phyloP scores from a whole-genome alignment of 2,888 invertebrate species.

The Andrena hattorfiana region DNA sequence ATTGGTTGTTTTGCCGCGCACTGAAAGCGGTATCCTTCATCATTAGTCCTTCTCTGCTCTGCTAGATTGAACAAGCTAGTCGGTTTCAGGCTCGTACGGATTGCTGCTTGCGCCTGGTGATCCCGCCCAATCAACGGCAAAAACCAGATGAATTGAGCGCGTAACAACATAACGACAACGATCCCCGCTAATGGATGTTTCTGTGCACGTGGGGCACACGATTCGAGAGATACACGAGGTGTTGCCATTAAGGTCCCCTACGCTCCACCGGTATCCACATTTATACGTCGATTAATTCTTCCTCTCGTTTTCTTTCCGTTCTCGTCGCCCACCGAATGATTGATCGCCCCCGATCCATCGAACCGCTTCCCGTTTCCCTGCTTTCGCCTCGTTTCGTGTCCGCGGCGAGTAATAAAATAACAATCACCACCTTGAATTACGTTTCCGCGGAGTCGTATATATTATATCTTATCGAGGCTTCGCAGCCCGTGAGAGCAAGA shows the following conservation, averaged over 20 bases:
- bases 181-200: conserved; percentile 61
- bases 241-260: conserved; percentile 39
- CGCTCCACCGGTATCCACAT: conserved; percentile 3
- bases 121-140: conserved; percentile 60
- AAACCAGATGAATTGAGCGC: conserved; percentile 67
- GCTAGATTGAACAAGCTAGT: conserved; percentile 46
- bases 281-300: conserved; percentile 28
- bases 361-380: neutral
- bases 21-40: conserved; percentile 54
- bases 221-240: conserved; percentile 32
- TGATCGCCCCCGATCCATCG: neutral
- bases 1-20: conserved; percentile 49
- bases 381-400: neutral
- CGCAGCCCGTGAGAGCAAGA: neutral
- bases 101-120: conserved; percentile 46
- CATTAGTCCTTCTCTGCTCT: conserved; percentile 60
- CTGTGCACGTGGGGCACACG: conserved; percentile 33
- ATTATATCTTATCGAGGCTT: conserved; percentile 20
- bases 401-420: neutral
- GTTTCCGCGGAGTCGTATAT: neutral
- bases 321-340: conserved; percentile 7
- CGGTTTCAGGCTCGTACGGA: conserved; percentile 32
- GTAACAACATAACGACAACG: conserved; percentile 69
- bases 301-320: neutral
- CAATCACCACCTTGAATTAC: neutral